Conservation (phyloP, 1,140 invertebrate species). For the Zaprionus taronus region DNA sequence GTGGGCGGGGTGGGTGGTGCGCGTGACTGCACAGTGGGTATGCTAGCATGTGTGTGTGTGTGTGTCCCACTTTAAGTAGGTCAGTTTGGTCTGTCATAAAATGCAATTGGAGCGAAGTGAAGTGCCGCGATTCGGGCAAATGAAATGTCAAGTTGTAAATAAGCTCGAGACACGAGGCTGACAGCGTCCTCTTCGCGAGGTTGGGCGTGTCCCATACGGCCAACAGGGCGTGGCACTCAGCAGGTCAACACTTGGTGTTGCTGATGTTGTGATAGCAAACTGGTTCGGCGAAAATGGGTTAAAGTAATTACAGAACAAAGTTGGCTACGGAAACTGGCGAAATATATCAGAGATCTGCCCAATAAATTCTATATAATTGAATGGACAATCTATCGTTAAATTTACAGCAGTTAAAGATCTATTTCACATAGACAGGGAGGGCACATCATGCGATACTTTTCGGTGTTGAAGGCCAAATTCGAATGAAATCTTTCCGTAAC, state of each 20-base stretch:
- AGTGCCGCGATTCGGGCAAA: slow-evolving; percentile 69
- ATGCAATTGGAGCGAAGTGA: slow-evolving; percentile 79
- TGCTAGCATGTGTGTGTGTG: slow-evolving; percentile 21
- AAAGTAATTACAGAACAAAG: background rate
- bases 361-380: background rate
- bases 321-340: background rate
- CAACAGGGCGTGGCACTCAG: slow-evolving; percentile 1
- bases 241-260: background rate
- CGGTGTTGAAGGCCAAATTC: slow-evolving; percentile 34
- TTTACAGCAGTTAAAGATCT: background rate
- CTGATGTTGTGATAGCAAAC: background rate
- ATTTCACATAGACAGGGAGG: background rate
- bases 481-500: slow-evolving; percentile 37
- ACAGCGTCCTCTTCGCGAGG: background rate
- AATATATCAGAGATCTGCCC: background rate
- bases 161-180: slow-evolving; percentile 34
- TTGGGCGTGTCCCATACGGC: background rate
- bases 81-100: slow-evolving; percentile 78
- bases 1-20: slow-evolving; percentile 15
- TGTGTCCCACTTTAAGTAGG: slow-evolving; percentile 66
- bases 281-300: background rate
- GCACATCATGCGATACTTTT: too few species aligned
- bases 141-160: slow-evolving; percentile 80
- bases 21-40: slow-evolving; percentile 9
- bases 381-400: background rate